Evolutionary conservation across 2,797 vertebrate species (phyloP).

Genomic region (Coregonus suidteri): DNA sequence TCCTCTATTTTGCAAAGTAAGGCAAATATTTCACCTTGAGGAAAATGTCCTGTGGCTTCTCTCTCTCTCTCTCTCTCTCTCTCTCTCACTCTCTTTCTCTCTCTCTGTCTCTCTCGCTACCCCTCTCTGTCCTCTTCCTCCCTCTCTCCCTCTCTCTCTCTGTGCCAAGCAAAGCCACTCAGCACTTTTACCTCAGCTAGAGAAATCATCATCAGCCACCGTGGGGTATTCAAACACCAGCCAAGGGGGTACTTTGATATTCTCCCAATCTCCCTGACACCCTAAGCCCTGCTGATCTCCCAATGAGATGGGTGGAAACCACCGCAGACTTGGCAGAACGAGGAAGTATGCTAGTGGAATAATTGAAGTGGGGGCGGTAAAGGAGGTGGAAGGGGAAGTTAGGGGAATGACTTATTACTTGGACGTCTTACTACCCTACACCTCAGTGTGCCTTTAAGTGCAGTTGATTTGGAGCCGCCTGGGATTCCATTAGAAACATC

Average conservation of each 20-base stretch:
- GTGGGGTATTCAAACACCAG: slow-evolving; percentile 71
- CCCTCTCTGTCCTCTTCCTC: neutral
- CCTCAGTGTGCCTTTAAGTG: neutral
- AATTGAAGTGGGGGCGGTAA: slow-evolving; percentile 10
- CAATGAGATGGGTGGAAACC: slow-evolving; percentile 18
- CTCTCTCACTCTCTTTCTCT: neutral
- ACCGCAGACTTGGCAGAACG: slow-evolving; percentile 32
- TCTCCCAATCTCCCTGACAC: slow-evolving; percentile 49
- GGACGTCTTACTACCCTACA: neutral
- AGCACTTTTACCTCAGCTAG: slow-evolving; percentile 45
- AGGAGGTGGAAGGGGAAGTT: neutral
- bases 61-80: slow-evolving; percentile 47
- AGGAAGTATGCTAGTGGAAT: slow-evolving; percentile 5
- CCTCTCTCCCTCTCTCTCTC: neutral
- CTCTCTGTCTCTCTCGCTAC: neutral
- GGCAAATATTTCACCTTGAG: slow-evolving; percentile 76
- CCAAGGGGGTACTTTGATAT: slow-evolving; percentile 70
- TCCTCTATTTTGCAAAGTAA: slow-evolving; percentile 55
- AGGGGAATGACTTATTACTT: neutral
- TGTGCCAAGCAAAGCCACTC: slow-evolving; percentile 37
- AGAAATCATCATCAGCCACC: slow-evolving; percentile 74
- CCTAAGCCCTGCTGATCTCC: slow-evolving; percentile 32
- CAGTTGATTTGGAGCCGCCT: neutral
- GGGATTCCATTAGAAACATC: neutral
- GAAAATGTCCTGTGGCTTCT: slow-evolving; percentile 70